These are phyloP conservation scores for Hippoglossus hippoglossus DNA, from an alignment of 2,797 vertebrate species.

Conservation along the genomic window DNA sequence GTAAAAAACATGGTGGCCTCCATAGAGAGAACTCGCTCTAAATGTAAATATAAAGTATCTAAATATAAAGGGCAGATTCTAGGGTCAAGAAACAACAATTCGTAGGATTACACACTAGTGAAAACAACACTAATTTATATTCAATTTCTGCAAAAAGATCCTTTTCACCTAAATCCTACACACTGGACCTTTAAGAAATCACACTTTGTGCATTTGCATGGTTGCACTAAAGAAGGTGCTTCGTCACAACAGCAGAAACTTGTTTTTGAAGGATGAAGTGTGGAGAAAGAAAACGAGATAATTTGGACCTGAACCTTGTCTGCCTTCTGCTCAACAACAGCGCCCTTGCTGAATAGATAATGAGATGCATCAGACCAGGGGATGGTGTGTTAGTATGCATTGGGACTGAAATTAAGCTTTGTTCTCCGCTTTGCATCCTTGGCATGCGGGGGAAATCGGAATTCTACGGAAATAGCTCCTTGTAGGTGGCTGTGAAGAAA, in stretches of 20 bases:
- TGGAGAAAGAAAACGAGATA: slow-evolving; percentile 30
- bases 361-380: slow-evolving; percentile 63
- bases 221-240: slow-evolving; percentile 4
- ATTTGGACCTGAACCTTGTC: slow-evolving; percentile 57
- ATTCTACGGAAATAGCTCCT: slow-evolving; percentile 45
- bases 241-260: slow-evolving; percentile 29
- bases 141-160: no score
- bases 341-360: slow-evolving; percentile 64
- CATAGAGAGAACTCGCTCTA: no score
- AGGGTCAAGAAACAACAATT: no score
- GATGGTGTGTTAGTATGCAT: slow-evolving; percentile 57
- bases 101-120: no score
- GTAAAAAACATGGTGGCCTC: no score
- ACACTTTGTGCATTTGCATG: slow-evolving; percentile 4
- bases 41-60: no score
- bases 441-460: slow-evolving; percentile 43
- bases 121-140: no score
- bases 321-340: slow-evolving; percentile 54
- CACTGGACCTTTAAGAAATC: neutral
- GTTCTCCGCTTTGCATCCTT: slow-evolving; percentile 52
- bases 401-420: slow-evolving; percentile 70
- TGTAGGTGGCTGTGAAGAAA: slow-evolving; percentile 44
- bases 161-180: no score
- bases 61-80: no score
- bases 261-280: slow-evolving; percentile 39